Evolutionary conservation across 1,140 invertebrate genomes (phyloP), one percentile per base, ranked within the genome.

Genomic region (Hycleus phaleratus): DNA sequence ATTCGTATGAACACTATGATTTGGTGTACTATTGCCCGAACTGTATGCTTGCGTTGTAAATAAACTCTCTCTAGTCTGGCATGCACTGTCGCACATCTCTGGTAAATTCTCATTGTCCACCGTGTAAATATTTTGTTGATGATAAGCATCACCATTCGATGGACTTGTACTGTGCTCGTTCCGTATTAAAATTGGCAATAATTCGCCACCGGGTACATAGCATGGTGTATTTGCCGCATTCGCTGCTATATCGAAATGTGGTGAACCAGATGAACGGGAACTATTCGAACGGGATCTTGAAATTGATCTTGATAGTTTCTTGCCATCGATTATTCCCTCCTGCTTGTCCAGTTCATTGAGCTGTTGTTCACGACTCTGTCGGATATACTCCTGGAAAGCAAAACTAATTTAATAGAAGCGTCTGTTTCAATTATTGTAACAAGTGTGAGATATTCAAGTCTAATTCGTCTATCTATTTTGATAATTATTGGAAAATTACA

Each of bases 11-110:
- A 68, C 58, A 50, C 64, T 65, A 58, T 69, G 64, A 50, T 64
- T 70, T n/a, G 70, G 70, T 1, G 69, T 72, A 65, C 57, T 74
- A 53, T 68, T 68, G 49, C 60, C 65, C 7, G 68, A 69, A 52
- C 61, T 69, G 59, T 68, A 72, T 24, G 58, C 65, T 54, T 69
- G 65, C 18, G 69, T 71, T 45, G 85, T 81, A 66, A 88, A 87
- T 3, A 90, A 73, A 65, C 85, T 88, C 66, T 90, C 87, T 39
- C 86, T 77, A 0, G 88, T 91, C 68, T 91, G 88, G 68, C 87
- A 90, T 3, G 84, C 85, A 50, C 81, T 87, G 67, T 90, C 88
- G 56, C 85, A 81, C 73, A 86, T 90, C 65, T 89, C 85, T 10
- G 83, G 79, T 6, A 63, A 52, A 49, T 76, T 75, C 8, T 79